These are phyloP conservation scores for Oscheius sp. DNA, from an alignment of 2,888 invertebrate genomes.

Conservation along the genomic window DNA sequence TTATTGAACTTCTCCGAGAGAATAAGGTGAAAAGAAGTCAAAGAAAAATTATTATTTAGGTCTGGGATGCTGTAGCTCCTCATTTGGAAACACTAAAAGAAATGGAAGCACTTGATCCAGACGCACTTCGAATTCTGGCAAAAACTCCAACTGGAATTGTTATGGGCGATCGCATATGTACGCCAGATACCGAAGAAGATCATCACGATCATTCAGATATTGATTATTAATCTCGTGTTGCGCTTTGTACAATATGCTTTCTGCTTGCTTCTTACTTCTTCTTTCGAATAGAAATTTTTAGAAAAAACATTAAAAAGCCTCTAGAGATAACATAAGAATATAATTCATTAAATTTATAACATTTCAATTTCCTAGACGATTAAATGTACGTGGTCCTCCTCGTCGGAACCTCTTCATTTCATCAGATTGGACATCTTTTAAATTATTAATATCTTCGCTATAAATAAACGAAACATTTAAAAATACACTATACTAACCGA, in stretches of 20 bases:
- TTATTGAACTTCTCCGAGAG: slow-evolving; percentile 74
- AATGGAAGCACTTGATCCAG: slow-evolving; percentile 63
- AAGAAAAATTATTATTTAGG: slow-evolving; percentile 60
- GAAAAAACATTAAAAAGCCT: too few relatives aligned
- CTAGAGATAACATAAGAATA: too few relatives aligned
- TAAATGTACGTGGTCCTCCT: slow-evolving; percentile 52
- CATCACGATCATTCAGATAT: not conserved
- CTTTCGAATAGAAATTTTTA: too few relatives aligned
- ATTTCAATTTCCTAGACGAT: slow-evolving; percentile 22
- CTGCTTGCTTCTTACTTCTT: too few relatives aligned
- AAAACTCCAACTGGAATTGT: slow-evolving; percentile 59
- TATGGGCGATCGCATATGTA: slow-evolving; percentile 16
- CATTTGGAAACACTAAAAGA: slow-evolving; percentile 72
- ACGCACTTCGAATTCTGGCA: slow-evolving; percentile 63
- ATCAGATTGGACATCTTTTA: slow-evolving; percentile 39
- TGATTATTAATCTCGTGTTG: not conserved
- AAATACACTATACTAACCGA: slow-evolving; percentile 28
- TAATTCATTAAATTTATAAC: too few relatives aligned
- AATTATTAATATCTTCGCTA: slow-evolving; percentile 37
- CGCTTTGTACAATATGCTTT: too few relatives aligned
- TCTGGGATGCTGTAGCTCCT: slow-evolving; percentile 75
- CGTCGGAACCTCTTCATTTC: slow-evolving; percentile 47
- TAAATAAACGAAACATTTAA: too few relatives aligned
- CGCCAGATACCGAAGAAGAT: not conserved
- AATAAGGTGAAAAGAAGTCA: slow-evolving; percentile 69